Base-by-base conservation (phyloP, 1,140 invertebrate genomes). In the Oryzaephilus surinamensis region DNA sequence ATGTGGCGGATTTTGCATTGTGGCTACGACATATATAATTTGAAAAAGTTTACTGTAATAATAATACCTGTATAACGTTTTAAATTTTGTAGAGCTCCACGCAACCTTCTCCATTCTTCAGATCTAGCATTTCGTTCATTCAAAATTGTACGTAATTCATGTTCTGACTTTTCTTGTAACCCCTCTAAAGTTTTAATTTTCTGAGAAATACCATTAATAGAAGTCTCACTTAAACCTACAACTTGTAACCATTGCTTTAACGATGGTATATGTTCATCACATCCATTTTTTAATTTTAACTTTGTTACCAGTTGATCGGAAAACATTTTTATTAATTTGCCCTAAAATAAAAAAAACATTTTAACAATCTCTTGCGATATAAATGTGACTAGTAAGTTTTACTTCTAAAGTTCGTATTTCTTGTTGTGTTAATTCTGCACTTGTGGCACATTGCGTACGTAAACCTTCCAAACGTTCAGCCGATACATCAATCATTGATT, bases 401-500 rank as follows among this genome's bases (percentile, higher is more conserved):
- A 90, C 88, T 81, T 96, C 93, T 30, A 94, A 68, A 32, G 84
- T 88, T 48, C 90, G 74, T 55, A 96, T 96, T 76, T 96, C 91
- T 59, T 94, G 86, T 60, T 94, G 89, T 24, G 91, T 96, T 45
- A 97, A 72, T 64, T 90, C 86, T 28, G 83, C 86, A 61, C 81
- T 90, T 33, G 88, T 89, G 13, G 83, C 81, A 70, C 91, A 96
- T 71, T 90, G 81, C 33, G 88, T 93, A 60, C 92, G 73, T 50
- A 97, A 71, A 32, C 87, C 87, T 58, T 93, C 83, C 52, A 97
- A 76, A 62, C 88, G 80, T 65, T 89, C 81, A 38, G 88, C 86
- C 55, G 85, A 92, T 63, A 92, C 82, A 71, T 92, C 89, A 67
- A 96, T 96, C 85, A 95, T 91, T 50, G 83, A 84, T 72, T 95